Percentiles rank a stretch among this genome's conserved stretches.
Evolutionary conservation across 2,113 vertebrate species (phyloP).

Genomic region (Python bivittatus): DNA sequence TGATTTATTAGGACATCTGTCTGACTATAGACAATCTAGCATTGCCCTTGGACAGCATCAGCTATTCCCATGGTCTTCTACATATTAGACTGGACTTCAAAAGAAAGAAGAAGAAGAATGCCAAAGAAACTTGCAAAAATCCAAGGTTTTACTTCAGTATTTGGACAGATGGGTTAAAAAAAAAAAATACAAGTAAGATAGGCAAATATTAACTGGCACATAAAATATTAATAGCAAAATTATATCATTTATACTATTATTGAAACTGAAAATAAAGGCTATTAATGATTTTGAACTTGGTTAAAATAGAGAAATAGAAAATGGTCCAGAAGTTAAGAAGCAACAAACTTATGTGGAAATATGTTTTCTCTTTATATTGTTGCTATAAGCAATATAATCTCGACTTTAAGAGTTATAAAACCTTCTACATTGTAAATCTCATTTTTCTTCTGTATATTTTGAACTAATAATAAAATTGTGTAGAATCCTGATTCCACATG

Average conservation of each 20-base stretch:
- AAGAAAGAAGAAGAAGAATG: constrained; percentile 40
- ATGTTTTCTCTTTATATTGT: not conserved
- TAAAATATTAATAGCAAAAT: not conserved
- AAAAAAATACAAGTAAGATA: not conserved
- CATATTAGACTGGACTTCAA: constrained; percentile 2
- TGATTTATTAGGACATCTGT: constrained; percentile 69
- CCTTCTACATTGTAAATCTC: not conserved
- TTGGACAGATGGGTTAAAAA: not conserved
- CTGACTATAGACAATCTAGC: constrained; percentile 57
- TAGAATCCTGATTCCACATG: not conserved
- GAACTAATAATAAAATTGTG: not conserved
- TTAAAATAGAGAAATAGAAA: not conserved
- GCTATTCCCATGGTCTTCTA: constrained; percentile 63
- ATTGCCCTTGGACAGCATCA: constrained; percentile 30
- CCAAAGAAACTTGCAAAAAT: constrained; percentile 37
- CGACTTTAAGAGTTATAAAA: not conserved
- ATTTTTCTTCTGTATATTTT: not conserved
- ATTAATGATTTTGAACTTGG: not conserved
- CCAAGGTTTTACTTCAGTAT: not conserved
- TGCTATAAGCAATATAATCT: not conserved
- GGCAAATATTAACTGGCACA: not conserved
- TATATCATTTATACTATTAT: not conserved
- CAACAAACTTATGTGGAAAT: not conserved
- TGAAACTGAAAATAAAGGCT: not conserved
- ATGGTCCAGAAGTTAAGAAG: not conserved